Evolutionary conservation across 2,113 vertebrate species (phyloP).

Genomic region (Grus americana): DNA sequence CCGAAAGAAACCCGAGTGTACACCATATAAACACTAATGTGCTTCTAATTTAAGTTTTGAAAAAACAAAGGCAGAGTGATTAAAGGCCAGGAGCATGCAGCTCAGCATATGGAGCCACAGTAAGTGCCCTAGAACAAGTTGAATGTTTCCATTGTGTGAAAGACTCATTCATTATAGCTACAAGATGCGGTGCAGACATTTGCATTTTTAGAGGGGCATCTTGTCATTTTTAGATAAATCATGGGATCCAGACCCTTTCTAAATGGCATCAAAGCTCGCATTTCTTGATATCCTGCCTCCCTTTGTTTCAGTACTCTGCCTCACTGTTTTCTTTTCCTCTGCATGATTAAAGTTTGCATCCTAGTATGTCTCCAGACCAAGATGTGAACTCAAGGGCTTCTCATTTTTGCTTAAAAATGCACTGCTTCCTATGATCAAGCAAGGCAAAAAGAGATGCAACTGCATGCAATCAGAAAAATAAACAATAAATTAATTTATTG

Average conservation of each 20-base stretch:
- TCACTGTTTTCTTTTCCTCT: neutral
- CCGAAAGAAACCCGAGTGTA: neutral
- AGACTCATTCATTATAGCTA: constrained; percentile 12
- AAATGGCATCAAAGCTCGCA: neutral
- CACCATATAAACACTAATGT: neutral
- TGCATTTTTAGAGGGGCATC: constrained; percentile 50
- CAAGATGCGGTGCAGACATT: constrained; percentile 27
- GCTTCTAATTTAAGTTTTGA: constrained; percentile 24
- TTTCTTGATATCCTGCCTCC: neutral
- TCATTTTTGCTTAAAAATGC: neutral
- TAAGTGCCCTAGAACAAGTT: constrained; percentile 9
- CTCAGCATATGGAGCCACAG: constrained; percentile 6
- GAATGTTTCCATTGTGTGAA: constrained; percentile 43
- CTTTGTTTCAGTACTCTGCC: constrained; percentile 25
- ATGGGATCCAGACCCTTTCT: neutral
- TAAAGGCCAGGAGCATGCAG: constrained; percentile 10
- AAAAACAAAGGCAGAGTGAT: constrained; percentile 25
- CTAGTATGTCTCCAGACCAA: neutral
- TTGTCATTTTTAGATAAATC: constrained; percentile 42
- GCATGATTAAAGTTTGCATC: constrained; percentile 18
- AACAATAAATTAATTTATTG: neutral
- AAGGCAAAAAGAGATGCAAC: neutral
- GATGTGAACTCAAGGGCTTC: neutral
- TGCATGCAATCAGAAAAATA: neutral
- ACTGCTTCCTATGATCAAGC: neutral